phyloP scores from a whole-genome alignment of 2,888 invertebrate genomes.

The Cancer borealis region DNA sequence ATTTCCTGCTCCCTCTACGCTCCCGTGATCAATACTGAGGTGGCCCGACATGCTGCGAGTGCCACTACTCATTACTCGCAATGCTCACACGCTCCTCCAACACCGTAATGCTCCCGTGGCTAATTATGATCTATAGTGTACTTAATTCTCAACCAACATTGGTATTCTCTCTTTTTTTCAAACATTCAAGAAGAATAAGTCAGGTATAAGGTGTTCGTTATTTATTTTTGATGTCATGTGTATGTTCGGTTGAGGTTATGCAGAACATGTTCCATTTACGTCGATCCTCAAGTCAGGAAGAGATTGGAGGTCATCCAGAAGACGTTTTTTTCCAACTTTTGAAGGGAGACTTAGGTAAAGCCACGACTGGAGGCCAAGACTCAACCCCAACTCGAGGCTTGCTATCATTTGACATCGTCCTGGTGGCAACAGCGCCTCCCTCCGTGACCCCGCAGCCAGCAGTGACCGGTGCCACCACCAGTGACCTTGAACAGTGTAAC shows the following conservation, averaged over 20 bases:
- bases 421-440: constrained; percentile 4
- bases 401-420: background rate
- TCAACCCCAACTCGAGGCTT: background rate
- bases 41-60: constrained; percentile 23
- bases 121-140: background rate
- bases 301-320: background rate
- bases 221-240: background rate
- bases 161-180: background rate
- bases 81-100: background rate
- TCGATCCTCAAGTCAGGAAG: background rate
- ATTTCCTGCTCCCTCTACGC: background rate
- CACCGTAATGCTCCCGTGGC: background rate
- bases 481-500: constrained; percentile 10
- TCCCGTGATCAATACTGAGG: constrained; percentile 24
- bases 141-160: background rate
- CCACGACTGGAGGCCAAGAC: background rate
- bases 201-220: background rate
- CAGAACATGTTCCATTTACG: background rate
- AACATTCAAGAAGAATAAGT: background rate
- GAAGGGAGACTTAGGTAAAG: constrained; percentile 7
- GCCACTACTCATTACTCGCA: constrained; percentile 16
- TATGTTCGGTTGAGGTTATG: background rate
- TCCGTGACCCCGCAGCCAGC: background rate
- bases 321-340: background rate
- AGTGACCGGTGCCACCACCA: constrained; percentile 39